phyloP scores from a whole-genome alignment of 2,888 invertebrate species.

The Spilosoma lubricipeda region DNA sequence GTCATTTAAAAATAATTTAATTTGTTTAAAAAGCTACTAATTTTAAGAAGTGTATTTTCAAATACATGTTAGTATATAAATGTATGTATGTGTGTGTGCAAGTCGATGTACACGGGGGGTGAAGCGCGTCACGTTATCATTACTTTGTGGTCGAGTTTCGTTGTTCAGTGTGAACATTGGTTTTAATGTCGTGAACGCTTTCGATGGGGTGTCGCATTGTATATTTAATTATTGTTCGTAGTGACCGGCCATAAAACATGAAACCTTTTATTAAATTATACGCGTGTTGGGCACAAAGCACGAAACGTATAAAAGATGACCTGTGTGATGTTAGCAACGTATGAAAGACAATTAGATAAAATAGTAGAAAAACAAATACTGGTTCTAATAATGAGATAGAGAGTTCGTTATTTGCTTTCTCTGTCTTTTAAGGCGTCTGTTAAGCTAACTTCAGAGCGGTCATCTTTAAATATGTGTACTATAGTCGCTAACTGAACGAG shows the following conservation, averaged over 20 bases:
- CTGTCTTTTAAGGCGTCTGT: background rate
- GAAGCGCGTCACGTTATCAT: conserved; percentile 9
- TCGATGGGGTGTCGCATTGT: conserved; percentile 34
- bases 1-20: background rate
- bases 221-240: conserved; percentile 31
- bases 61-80: background rate
- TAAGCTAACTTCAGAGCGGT: background rate
- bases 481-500: background rate
- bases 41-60: background rate
- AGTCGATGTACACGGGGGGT: conserved; percentile 18
- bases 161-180: conserved; percentile 18
- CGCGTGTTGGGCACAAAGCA: background rate
- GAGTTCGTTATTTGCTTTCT: background rate
- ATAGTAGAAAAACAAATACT: background rate
- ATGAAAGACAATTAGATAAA: background rate
- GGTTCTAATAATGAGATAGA: background rate
- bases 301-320: background rate
- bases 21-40: background rate
- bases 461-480: too few relatives aligned
- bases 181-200: conserved; percentile 33
- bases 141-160: conserved; percentile 17
- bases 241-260: conserved; percentile 21
- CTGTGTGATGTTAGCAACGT: background rate
- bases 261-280: background rate
- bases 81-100: background rate